These are phyloP conservation scores for Amiota communis DNA, from an alignment of 2,888 invertebrate genomes.

Conservation along the genomic window DNA sequence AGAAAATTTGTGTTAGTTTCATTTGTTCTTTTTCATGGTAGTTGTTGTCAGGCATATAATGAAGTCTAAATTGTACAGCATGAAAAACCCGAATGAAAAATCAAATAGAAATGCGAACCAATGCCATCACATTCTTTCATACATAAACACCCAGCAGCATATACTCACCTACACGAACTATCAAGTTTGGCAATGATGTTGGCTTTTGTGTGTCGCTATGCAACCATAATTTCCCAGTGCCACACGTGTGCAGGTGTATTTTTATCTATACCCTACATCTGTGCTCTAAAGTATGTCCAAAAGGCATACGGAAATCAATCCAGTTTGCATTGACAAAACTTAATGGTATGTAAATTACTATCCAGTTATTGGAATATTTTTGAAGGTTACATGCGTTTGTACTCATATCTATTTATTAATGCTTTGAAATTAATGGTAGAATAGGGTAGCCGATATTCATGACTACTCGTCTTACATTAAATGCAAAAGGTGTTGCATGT, in stretches of 20 bases:
- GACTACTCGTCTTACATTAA: too few species aligned
- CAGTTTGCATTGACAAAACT: too few species aligned
- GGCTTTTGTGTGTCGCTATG: conserved; percentile 27
- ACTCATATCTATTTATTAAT: too few species aligned
- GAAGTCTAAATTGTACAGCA: conserved; percentile 16
- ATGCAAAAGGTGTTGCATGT: neutral
- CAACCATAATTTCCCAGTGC: conserved; percentile 28
- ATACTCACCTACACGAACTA: neutral
- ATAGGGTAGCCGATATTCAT: too few species aligned
- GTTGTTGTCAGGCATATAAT: neutral
- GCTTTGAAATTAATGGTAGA: too few species aligned
- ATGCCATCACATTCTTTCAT: neutral
- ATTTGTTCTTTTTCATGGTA: neutral
- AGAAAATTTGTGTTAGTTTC: too few species aligned
- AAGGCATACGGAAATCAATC: too few species aligned
- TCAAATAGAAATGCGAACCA: conserved; percentile 27
- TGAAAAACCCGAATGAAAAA: conserved; percentile 3
- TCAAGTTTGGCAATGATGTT: conserved; percentile 22
- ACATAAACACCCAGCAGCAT: neutral
- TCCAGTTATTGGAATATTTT: too few species aligned
- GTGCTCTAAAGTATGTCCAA: neutral
- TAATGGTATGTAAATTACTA: too few species aligned
- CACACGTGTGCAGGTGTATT: neutral
- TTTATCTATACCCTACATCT: neutral
- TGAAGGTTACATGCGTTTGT: too few species aligned